phyloP scores from a whole-genome alignment of 2,888 invertebrate genomes.

The Spodoptera exigua region DNA sequence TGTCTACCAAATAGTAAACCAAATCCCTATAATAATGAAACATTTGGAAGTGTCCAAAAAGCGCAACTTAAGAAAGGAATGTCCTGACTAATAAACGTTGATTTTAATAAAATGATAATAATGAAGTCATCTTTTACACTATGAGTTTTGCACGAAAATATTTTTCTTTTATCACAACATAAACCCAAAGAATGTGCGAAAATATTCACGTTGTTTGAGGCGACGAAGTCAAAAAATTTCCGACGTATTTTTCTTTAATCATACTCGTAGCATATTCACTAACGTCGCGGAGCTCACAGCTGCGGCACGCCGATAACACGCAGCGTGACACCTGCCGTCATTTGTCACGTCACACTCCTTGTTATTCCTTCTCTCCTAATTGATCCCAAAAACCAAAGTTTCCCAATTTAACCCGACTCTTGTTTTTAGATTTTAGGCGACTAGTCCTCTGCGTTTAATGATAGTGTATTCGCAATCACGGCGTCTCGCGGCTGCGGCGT shows the following conservation, averaged over 20 bases:
- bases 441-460: constrained; percentile 45
- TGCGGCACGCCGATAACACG: constrained; percentile 63
- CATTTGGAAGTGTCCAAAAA: background rate
- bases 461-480: constrained; percentile 57
- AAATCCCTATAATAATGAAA: too few species aligned
- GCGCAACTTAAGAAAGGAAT: too few species aligned
- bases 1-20: too few species aligned
- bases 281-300: constrained; percentile 47
- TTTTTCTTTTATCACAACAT: constrained; percentile 18
- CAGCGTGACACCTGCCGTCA: constrained; percentile 47
- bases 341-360: constrained; percentile 48
- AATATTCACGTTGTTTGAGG: constrained; percentile 30
- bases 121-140: constrained; percentile 6
- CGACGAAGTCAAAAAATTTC: constrained; percentile 21
- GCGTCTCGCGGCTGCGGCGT: constrained; percentile 62
- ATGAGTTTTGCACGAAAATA: constrained; percentile 7
- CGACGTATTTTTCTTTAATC: constrained; percentile 53
- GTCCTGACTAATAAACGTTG: too few species aligned
- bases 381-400: constrained; percentile 46
- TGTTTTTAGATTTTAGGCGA: constrained; percentile 27
- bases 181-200: constrained; percentile 26
- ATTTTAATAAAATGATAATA: too few species aligned
- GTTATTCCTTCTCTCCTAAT: constrained; percentile 44
- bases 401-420: constrained; percentile 42
- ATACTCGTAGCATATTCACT: constrained; percentile 47